phyloP scores from a whole-genome alignment of 2,113 vertebrate genomes.

The Leucopsar rothschildi region DNA sequence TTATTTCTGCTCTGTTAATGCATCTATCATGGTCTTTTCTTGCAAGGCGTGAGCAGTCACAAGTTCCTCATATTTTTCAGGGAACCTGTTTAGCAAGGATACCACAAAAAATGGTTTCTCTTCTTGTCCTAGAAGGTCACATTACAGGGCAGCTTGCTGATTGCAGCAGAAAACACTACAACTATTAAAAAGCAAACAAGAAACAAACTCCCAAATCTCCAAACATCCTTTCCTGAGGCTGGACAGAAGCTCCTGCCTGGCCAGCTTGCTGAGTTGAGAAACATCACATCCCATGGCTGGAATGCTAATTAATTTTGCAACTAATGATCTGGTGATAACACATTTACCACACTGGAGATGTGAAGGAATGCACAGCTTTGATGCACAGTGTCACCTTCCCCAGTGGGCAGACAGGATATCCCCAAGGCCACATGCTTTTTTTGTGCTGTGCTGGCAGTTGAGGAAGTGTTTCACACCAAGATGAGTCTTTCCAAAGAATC shows the following conservation, averaged over 20 bases:
- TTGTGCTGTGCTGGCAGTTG: background rate
- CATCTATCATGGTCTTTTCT: background rate
- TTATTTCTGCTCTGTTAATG: conserved; percentile 6
- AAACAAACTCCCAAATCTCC: background rate
- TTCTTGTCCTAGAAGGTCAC: background rate
- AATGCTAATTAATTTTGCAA: conserved; percentile 28
- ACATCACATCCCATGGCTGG: background rate
- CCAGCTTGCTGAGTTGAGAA: background rate
- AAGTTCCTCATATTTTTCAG: background rate
- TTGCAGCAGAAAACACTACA: background rate
- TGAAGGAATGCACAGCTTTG: background rate
- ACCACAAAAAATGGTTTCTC: background rate
- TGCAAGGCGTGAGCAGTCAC: background rate
- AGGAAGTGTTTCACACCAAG: conserved; percentile 23
- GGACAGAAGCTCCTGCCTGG: background rate
- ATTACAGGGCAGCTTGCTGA: background rate
- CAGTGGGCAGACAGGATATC: background rate
- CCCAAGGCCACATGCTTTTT: background rate
- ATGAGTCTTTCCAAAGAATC: background rate
- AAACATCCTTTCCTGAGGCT: background rate
- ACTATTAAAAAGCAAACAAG: background rate
- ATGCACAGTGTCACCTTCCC: background rate
- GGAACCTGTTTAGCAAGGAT: background rate
- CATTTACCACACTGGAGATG: background rate
- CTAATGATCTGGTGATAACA: background rate